Percentiles rank a stretch among this genome's conserved stretches.
These are phyloP conservation scores for Periophthalmus modestus DNA, from an alignment of 2,113 vertebrate species.

Conservation along the genomic window DNA sequence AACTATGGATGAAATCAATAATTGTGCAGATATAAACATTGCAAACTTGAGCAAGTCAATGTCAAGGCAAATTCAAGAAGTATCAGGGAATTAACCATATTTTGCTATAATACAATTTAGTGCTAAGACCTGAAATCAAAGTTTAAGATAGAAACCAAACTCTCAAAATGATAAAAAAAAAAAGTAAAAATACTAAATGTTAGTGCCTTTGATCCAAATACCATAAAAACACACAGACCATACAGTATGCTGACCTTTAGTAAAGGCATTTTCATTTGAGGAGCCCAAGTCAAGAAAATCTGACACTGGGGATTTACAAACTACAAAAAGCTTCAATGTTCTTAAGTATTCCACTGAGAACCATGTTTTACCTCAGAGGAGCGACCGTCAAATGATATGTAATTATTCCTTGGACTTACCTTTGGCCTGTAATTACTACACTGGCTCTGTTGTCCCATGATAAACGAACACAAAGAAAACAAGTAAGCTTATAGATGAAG, in stretches of 20 bases:
- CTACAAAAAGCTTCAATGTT: constrained; percentile 48
- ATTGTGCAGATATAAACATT: not conserved
- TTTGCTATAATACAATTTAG: no score
- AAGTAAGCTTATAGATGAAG: constrained; percentile 10
- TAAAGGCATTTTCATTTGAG: constrained; percentile 17
- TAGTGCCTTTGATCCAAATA: no score
- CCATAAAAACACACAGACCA: no score
- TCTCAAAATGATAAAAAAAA: no score
- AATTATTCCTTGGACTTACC: constrained; percentile 65
- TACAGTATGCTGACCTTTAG: not conserved
- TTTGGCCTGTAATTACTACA: constrained; percentile 72
- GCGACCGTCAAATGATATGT: constrained; percentile 63
- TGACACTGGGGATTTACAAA: constrained; percentile 46
- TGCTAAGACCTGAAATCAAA: no score
- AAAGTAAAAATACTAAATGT: no score
- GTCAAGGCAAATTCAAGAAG: not conserved
- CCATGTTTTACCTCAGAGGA: constrained; percentile 64
- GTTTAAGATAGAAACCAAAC: no score
- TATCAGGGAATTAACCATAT: no score
- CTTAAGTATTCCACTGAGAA: constrained; percentile 64
- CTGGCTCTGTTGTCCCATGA: constrained; percentile 49
- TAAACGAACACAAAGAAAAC: constrained; percentile 52
- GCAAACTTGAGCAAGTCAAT: not conserved
- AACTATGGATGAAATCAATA: not conserved
- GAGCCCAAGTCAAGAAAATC: constrained; percentile 47